Conservation (phyloP, 2,113 vertebrate genomes). For the Mungos mungo region DNA sequence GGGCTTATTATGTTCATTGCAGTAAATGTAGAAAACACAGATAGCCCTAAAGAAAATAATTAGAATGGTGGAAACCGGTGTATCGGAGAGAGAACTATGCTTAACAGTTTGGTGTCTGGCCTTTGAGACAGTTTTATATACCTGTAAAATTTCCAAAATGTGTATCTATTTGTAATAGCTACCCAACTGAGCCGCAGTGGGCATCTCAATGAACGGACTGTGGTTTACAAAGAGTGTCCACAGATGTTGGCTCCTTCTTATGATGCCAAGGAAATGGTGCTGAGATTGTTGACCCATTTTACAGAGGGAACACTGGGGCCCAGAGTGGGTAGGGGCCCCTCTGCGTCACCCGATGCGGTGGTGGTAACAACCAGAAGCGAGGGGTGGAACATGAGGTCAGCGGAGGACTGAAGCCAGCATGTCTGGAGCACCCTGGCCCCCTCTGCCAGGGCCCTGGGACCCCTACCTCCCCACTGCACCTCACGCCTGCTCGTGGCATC, state of each 20-base stretch:
- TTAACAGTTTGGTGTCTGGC: neutral
- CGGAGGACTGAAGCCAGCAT: neutral
- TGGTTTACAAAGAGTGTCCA: neutral
- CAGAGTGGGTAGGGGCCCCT: neutral
- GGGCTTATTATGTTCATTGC: neutral
- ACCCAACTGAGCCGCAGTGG: neutral
- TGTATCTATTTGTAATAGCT: neutral
- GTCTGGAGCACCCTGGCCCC: neutral
- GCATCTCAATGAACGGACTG: rapidly evolving
- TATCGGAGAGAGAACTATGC: neutral
- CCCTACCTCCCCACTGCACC: rapidly evolving
- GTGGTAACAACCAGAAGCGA: neutral
- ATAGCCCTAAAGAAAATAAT: neutral
- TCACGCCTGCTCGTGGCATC: neutral
- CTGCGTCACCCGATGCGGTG: neutral
- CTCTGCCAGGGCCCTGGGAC: neutral
- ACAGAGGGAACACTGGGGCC: neutral
- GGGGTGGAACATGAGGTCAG: neutral
- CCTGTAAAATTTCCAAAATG: neutral
- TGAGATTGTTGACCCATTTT: neutral
- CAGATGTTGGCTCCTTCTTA: neutral
- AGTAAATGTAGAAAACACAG: slow-evolving; percentile 21
- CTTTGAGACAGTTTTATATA: neutral
- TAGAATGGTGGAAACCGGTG: neutral
- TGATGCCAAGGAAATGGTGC: neutral